Conservation (phyloP, 2,888 invertebrate genomes). For the Microctonus brassicae region DNA sequence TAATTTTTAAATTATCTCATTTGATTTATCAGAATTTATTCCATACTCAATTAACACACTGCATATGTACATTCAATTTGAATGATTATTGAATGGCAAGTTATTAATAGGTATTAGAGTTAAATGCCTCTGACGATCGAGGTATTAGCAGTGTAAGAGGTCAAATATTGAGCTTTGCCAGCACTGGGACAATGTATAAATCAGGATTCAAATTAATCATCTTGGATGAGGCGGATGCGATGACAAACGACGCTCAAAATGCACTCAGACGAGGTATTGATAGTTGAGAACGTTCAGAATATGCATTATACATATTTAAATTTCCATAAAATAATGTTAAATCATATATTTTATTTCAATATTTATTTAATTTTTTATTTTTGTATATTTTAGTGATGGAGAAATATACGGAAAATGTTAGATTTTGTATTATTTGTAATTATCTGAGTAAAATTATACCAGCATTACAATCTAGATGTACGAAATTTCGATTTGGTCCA, state of each 20-base stretch:
- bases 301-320: not conserved
- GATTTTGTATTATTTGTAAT: constrained; percentile 99
- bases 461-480: constrained; percentile 97
- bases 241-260: constrained; percentile 99
- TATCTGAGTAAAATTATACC: constrained; percentile 99
- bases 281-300: not conserved
- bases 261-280: constrained; percentile 88
- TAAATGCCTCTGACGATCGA: constrained; percentile 98
- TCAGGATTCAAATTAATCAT: constrained; percentile 96
- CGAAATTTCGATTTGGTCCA: constrained; percentile 95
- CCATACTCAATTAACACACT: no score
- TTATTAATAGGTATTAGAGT: constrained; percentile 80
- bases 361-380: not conserved
- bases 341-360: not conserved
- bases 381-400: constrained; percentile 84
- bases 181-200: constrained; percentile 94
- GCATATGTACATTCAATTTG: constrained; percentile 11
- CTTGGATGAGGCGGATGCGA: constrained; percentile 98
- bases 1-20: no score
- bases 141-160: constrained; percentile 96
- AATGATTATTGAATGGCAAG: constrained; percentile 26
- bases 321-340: not conserved
- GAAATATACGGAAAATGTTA: constrained; percentile 97
- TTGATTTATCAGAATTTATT: no score
- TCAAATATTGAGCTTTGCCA: constrained; percentile 95